phyloP scores from a whole-genome alignment of 2,113 vertebrate genomes.

The Furnarius figulus region DNA sequence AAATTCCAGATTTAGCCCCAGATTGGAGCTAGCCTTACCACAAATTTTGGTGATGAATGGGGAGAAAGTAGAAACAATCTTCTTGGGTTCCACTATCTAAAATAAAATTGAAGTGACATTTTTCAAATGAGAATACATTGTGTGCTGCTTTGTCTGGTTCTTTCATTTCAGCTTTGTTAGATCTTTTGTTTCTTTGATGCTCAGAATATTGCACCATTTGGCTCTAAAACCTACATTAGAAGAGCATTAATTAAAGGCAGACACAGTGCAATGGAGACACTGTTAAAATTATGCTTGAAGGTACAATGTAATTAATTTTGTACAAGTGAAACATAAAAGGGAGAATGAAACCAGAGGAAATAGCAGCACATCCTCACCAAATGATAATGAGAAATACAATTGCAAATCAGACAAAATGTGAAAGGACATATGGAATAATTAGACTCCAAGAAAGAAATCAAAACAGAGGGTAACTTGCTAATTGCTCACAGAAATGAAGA shows the following conservation, averaged over 20 bases:
- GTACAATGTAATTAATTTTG: conserved; percentile 83
- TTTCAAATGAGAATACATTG: conserved; percentile 43
- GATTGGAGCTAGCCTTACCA: not conserved
- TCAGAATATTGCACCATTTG: conserved; percentile 74
- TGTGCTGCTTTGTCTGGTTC: conserved; percentile 44
- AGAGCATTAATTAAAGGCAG: conserved; percentile 79
- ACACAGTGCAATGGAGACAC: conserved; percentile 67
- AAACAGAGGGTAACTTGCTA: conserved; percentile 50
- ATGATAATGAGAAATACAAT: conserved; percentile 69
- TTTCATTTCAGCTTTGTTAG: conserved; percentile 69
- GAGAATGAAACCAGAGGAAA: conserved; percentile 69
- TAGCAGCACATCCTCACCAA: conserved; percentile 55
- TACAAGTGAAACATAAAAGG: conserved; percentile 77
- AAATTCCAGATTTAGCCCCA: not conserved
- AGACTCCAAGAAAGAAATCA: conserved; percentile 49
- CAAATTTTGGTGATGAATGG: conserved; percentile 6
- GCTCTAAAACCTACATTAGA: conserved; percentile 78
- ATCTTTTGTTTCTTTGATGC: conserved; percentile 79
- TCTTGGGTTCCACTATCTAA: not conserved
- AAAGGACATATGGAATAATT: conserved; percentile 64
- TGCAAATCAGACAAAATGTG: conserved; percentile 66
- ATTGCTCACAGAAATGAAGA: not conserved
- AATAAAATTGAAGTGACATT: conserved; percentile 40
- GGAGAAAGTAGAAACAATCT: not conserved
- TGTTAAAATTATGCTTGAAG: conserved; percentile 78